phyloP scores from a whole-genome alignment of 2,888 invertebrate genomes.

The Chymomyza fuscimana region DNA sequence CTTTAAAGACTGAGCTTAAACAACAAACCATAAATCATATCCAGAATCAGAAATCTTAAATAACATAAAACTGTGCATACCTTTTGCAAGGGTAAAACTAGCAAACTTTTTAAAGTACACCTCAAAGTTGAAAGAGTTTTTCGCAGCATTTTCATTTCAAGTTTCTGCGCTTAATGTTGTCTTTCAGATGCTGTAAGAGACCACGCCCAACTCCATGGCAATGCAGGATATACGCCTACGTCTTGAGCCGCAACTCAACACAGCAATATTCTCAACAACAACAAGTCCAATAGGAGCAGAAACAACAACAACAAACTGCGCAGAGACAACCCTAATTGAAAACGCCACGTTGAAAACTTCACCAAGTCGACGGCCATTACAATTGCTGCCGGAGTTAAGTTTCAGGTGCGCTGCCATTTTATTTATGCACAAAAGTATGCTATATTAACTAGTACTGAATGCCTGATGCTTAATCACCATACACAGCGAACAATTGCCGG shows the following conservation, averaged over 20 bases:
- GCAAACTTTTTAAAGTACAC: background rate
- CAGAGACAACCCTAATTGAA: constrained; percentile 64
- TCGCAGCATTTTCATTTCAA: background rate
- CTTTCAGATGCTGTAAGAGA: constrained; percentile 51
- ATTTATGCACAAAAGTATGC: constrained; percentile 26
- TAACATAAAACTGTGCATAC: background rate
- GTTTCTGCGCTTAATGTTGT: background rate
- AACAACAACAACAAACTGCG: constrained; percentile 30
- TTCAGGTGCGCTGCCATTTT: constrained; percentile 60
- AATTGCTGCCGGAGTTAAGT: constrained; percentile 61
- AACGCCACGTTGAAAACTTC: constrained; percentile 28
- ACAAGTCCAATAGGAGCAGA: constrained; percentile 26
- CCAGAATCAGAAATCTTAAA: too few species aligned
- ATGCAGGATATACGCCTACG: constrained; percentile 79
- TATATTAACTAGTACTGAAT: constrained; percentile 17
- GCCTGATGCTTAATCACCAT: constrained; percentile 2
- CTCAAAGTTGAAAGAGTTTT: background rate
- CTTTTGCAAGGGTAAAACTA: background rate
- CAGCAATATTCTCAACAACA: constrained; percentile 50
- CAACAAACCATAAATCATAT: too few species aligned
- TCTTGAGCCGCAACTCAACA: constrained; percentile 73
- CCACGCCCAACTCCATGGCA: constrained; percentile 53
- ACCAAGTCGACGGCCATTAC: constrained; percentile 43
- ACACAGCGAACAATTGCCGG: constrained; percentile 46
- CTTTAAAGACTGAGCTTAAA: too few species aligned